Evolutionary conservation across 2,113 vertebrate species (phyloP), one percentile per base, ranked within the genome.

Genomic region (Emberiza fucata): DNA sequence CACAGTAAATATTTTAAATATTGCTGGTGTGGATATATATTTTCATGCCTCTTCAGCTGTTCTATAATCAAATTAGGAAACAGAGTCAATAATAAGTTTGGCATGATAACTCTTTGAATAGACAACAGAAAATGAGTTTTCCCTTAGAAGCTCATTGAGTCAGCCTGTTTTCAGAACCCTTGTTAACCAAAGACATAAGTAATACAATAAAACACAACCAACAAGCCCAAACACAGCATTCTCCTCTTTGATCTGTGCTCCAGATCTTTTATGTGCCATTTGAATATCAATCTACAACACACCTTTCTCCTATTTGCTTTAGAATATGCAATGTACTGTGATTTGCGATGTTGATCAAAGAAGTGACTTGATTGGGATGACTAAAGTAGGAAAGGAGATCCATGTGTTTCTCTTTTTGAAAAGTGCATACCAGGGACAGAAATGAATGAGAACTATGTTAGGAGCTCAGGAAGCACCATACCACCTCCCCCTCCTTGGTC

Each of bases 281-380:
- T 88, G 80, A 56, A 64, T 86, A 81, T 92, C 47, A 65, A 92
- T 88, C 90, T 80, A 48, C 76, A 88, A n/a, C 51, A 83, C 76
- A 77, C 44, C 20, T 70, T 66, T n/a, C 20, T n/a, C 42, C 86
- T 80, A 42, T 25, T 88, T 93, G 53, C 29, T 71, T 33, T 54
- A 71, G 68, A 83, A 95, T 92, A 81, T 64, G 54, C 76, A 71
- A 11, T 29, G 25, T 40, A 71, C 22, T 88, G 72, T 4, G 2
- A 68, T 92, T 95, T 83, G 79, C 90, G 88, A 66, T 86, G 87
- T 40, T 95, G 96, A 96, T 96, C 94, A 96, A 96, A 96, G 85
- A 50, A 75, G 27, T 73, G 3, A 64, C 69, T 90, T 83, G 54
- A 92, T 35, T 83, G 56, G 29, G 40, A 71, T 85, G 84, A 90